Evolutionary conservation across 1,140 invertebrate genomes (phyloP).

Genomic region (Drosophila parabipectinata): DNA sequence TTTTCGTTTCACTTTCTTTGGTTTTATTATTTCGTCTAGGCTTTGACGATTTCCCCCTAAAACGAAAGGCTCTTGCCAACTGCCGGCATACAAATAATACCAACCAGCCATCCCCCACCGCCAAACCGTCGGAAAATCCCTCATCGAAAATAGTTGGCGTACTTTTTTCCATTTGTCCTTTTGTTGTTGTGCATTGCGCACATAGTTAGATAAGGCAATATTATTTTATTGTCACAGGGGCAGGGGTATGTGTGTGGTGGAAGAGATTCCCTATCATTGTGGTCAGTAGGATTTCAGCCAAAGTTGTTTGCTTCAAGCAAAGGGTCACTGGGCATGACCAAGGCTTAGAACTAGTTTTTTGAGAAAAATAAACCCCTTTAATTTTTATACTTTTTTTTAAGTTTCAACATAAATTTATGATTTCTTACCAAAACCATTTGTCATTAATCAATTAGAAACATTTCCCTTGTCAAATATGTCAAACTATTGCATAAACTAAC

Average conservation of each 20-base stretch:
- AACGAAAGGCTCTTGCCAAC: conserved; percentile 42
- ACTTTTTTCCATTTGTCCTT: conserved; percentile 40
- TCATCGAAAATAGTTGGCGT: conserved; percentile 55
- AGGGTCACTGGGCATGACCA: conserved; percentile 4
- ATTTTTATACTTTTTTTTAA: neutral
- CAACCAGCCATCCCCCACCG: conserved; percentile 3
- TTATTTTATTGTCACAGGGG: conserved; percentile 68
- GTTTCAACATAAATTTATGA: neutral
- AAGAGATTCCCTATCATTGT: conserved; percentile 23
- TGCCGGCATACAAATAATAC: conserved; percentile 62
- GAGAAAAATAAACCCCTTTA: no score
- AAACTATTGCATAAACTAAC: conserved; percentile 54
- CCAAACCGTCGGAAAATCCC: conserved; percentile 9
- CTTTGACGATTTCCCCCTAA: conserved; percentile 44
- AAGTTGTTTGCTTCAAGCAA: conserved; percentile 7
- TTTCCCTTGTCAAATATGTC: conserved; percentile 51
- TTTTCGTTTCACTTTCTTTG: conserved; percentile 52
- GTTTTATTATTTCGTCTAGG: conserved; percentile 69
- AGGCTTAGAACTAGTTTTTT: no score
- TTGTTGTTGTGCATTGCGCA: conserved; percentile 71
- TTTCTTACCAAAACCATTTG: conserved; percentile 17
- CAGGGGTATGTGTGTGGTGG: neutral
- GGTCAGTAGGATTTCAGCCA: conserved; percentile 31
- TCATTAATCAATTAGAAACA: conserved; percentile 56
- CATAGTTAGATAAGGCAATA: conserved; percentile 81